Conservation (phyloP, 23 tunicate species). For the Trididemnum clinides region DNA sequence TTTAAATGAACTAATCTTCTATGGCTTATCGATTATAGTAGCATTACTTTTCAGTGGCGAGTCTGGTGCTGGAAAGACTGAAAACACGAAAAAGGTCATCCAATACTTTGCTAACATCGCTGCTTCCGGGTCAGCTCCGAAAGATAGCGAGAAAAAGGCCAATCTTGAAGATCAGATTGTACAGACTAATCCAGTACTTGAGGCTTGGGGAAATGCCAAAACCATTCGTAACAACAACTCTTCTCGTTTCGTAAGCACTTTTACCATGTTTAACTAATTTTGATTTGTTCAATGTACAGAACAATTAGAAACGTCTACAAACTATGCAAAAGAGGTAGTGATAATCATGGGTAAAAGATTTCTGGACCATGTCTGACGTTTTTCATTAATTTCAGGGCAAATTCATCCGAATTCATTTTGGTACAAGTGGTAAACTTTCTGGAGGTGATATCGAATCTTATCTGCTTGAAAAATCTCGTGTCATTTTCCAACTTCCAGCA, state of each 20-base stretch:
- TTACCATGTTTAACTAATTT: too few species aligned
- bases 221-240: slow-evolving; percentile 98
- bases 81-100: slow-evolving; percentile 97
- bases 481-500: slow-evolving; percentile 86
- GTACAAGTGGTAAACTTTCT: slow-evolving; percentile 94
- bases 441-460: slow-evolving; percentile 98
- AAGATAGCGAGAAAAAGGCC: slow-evolving; percentile 61
- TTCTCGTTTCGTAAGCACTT: slow-evolving; percentile 95
- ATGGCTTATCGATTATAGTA: too few species aligned
- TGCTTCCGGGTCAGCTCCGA: slow-evolving; percentile 20
- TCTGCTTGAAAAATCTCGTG: slow-evolving; percentile 92
- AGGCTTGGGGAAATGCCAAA: slow-evolving; percentile 98
- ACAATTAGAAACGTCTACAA: too few species aligned
- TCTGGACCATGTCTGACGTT: too few species aligned
- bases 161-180: slow-evolving; percentile 95
- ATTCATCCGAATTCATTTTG: slow-evolving; percentile 97
- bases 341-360: too few species aligned
- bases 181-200: slow-evolving; percentile 92
- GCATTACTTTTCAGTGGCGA: slow-evolving; percentile 81
- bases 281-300: too few species aligned
- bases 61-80: slow-evolving; percentile 98
- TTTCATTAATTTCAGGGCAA: slow-evolving; percentile 70
- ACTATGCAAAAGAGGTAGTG: too few species aligned
- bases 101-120: slow-evolving; percentile 97
- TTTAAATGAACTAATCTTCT: too few species aligned